These are phyloP conservation scores for Diadophis punctatus DNA, from an alignment of 2,113 vertebrate species.

Conservation along the genomic window DNA sequence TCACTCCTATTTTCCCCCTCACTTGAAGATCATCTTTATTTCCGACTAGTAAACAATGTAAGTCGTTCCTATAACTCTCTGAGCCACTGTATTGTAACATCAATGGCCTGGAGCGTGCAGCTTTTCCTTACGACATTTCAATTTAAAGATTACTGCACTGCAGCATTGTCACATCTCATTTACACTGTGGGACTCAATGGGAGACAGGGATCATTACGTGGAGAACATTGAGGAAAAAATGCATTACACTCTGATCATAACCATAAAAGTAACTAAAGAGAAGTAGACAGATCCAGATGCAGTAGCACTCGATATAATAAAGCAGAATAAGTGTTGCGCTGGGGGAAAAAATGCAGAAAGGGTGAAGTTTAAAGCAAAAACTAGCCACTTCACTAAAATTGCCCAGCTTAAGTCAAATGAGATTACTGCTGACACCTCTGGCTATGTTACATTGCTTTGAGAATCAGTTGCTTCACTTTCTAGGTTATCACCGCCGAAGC, in stretches of 20 bases:
- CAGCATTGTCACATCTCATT: slow-evolving; percentile 52
- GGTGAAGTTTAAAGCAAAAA: slow-evolving; percentile 48
- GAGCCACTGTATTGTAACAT: slow-evolving; percentile 8
- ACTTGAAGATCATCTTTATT: background rate
- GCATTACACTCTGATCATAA: slow-evolving; percentile 46
- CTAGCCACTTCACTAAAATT: slow-evolving; percentile 20
- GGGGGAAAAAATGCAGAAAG: slow-evolving; percentile 37
- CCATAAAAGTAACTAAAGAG: slow-evolving; percentile 53
- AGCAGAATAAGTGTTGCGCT: slow-evolving; percentile 41
- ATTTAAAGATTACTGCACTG: slow-evolving; percentile 51
- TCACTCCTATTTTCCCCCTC: background rate
- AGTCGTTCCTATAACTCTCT: slow-evolving; percentile 29
- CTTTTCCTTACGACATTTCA: slow-evolving; percentile 52
- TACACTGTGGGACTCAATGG: slow-evolving; percentile 42
- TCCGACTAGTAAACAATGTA: slow-evolving; percentile 27
- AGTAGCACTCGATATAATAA: slow-evolving; percentile 39
- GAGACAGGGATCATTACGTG: slow-evolving; percentile 52
- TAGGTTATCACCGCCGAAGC: slow-evolving; percentile 30
- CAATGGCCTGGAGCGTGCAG: slow-evolving; percentile 30
- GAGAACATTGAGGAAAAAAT: slow-evolving; percentile 48
- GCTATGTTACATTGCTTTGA: slow-evolving; percentile 29
- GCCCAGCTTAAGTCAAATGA: slow-evolving; percentile 32
- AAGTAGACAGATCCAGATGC: slow-evolving; percentile 2
- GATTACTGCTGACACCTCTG: slow-evolving; percentile 28
- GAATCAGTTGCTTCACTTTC: slow-evolving; percentile 41